Conservation (phyloP, 2,797 vertebrate genomes). For the Hafferia zeledoni region DNA sequence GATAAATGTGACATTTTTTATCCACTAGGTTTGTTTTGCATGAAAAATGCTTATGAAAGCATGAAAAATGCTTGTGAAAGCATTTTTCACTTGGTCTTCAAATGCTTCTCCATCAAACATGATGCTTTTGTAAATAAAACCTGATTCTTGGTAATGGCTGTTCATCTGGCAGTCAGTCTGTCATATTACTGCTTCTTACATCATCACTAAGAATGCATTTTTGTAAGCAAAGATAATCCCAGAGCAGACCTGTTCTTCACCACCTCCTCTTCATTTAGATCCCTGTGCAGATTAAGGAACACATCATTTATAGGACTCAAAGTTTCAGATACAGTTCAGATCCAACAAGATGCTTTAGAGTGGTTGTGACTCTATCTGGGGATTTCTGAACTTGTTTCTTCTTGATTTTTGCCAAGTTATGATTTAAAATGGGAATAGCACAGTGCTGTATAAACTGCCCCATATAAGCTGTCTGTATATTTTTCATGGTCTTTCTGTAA, state of each 20-base stretch:
- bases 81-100: not conserved
- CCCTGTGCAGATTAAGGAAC: not conserved
- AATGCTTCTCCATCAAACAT: not conserved
- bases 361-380: not conserved
- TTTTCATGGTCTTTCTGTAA: not conserved
- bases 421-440: not conserved
- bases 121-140: not conserved
- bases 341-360: not conserved
- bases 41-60: not conserved
- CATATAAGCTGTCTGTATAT: not conserved
- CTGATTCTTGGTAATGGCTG: not conserved
- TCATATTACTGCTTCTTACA: not conserved
- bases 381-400: not conserved
- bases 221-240: not conserved
- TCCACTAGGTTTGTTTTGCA: not conserved
- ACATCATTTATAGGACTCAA: not conserved
- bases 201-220: not conserved
- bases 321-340: not conserved
- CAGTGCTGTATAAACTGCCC: not conserved
- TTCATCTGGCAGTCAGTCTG: not conserved
- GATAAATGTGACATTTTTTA: not conserved
- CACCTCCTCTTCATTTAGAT: accelerated
- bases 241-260: not conserved
- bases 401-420: not conserved
- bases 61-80: not conserved